Conservation (phyloP, 2,797 vertebrate genomes). For the Gobionotothen gibberifrons region DNA sequence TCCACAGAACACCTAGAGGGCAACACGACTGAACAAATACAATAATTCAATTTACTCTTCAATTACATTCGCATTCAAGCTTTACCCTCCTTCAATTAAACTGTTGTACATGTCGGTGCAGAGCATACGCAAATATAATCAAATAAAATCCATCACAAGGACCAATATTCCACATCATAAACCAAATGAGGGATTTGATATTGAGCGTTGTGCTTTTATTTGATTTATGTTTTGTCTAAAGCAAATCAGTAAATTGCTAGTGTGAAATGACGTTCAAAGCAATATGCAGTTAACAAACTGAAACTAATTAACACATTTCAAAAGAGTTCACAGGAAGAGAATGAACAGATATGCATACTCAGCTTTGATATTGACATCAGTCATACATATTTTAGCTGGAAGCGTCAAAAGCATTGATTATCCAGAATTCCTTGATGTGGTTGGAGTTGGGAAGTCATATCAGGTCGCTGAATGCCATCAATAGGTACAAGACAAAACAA, state of each 20-base stretch:
- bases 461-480: slow-evolving; percentile 24
- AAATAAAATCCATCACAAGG: slow-evolving; percentile 76
- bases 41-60: slow-evolving; percentile 82
- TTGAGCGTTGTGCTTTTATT: slow-evolving; percentile 48
- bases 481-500: slow-evolving; percentile 23
- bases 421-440: slow-evolving; percentile 30
- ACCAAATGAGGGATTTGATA: slow-evolving; percentile 61
- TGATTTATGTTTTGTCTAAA: slow-evolving; percentile 29
- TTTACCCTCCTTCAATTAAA: slow-evolving; percentile 81
- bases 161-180: slow-evolving; percentile 72
- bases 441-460: slow-evolving; percentile 15
- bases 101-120: slow-evolving; percentile 59
- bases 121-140: slow-evolving; percentile 72
- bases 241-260: slow-evolving; percentile 70
- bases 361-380: slow-evolving; percentile 52
- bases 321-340: slow-evolving; percentile 50
- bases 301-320: slow-evolving; percentile 68
- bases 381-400: slow-evolving; percentile 42
- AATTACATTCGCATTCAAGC: slow-evolving; percentile 74
- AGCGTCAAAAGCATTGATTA: slow-evolving; percentile 44
- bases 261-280: slow-evolving; percentile 72
- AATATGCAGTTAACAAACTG: slow-evolving; percentile 62
- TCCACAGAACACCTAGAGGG: slow-evolving; percentile 74
- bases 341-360: slow-evolving; percentile 47
- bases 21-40: slow-evolving; percentile 76